phyloP scores from a whole-genome alignment of 2,888 invertebrate species.

The Girardia tigrina region DNA sequence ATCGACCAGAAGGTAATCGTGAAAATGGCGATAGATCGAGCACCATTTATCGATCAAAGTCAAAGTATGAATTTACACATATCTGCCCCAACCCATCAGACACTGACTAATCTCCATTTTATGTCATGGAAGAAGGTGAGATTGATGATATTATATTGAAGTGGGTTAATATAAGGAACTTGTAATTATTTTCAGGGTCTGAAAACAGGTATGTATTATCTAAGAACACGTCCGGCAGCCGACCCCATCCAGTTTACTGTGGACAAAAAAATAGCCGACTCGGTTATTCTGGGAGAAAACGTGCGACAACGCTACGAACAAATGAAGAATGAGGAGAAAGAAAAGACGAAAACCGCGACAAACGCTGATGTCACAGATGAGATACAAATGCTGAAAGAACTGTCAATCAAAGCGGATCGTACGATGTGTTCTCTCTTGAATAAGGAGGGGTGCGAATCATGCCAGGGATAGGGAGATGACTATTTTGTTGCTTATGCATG shows the following conservation, averaged over 20 bases:
- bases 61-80: conserved; percentile 95
- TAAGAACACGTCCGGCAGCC: conserved; percentile 85
- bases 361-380: too few species aligned
- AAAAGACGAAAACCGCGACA: too few species aligned
- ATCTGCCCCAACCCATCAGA: conserved; percentile 78
- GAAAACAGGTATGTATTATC: conserved; percentile 97
- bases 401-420: too few species aligned
- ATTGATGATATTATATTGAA: too few species aligned
- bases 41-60: conserved; percentile 93
- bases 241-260: conserved; percentile 94
- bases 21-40: conserved; percentile 91
- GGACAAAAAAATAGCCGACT: conserved; percentile 62
- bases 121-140: conserved; percentile 83
- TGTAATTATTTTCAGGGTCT: conserved; percentile 61
- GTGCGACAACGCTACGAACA: too few species aligned
- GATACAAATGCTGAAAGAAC: too few species aligned
- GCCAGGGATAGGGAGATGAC: too few species aligned
- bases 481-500: too few species aligned
- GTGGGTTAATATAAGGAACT: too few species aligned
- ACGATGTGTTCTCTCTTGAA: too few species aligned
- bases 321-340: too few species aligned
- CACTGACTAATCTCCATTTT: conserved; percentile 92
- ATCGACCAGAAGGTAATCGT: conserved; percentile 78
- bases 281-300: background rate
- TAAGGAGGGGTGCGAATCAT: too few species aligned